Percentiles rank a stretch among this genome's conserved stretches.
These are phyloP conservation scores for Clistopyga incitator DNA, from an alignment of 2,888 invertebrate species.

Conservation along the genomic window DNA sequence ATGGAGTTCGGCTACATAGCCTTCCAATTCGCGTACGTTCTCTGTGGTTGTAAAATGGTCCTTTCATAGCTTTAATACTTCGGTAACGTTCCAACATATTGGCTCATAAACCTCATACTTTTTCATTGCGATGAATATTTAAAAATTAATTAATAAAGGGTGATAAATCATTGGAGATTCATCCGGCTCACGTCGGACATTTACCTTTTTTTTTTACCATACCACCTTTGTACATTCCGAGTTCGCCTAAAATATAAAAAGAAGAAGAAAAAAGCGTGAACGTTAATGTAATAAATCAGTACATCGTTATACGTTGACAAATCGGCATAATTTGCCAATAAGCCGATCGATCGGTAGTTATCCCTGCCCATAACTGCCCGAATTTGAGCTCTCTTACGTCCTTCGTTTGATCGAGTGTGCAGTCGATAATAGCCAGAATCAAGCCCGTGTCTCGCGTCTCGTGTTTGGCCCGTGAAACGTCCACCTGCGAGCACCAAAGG, in stretches of 20 bases:
- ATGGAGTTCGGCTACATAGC: constrained; percentile 1
- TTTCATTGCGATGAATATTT: background rate
- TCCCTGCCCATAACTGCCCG: background rate
- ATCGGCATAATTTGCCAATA: too few species aligned
- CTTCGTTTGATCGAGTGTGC: constrained; percentile 15
- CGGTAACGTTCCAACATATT: constrained; percentile 8
- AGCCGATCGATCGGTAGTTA: too few species aligned
- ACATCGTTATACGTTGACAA: too few species aligned
- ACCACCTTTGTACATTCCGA: constrained; percentile 21
- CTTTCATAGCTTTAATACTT: constrained; percentile 46
- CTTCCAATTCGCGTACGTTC: background rate
- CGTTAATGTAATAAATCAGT: too few species aligned
- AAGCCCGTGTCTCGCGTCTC: constrained; percentile 15
- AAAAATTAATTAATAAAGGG: background rate
- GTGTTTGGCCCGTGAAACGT: constrained; percentile 28
- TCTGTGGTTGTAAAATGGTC: constrained; percentile 2
- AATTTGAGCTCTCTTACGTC: constrained; percentile 2
- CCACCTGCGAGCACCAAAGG: constrained; percentile 35
- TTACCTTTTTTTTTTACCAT: background rate
- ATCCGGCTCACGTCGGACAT: too few species aligned
- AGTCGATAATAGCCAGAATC: constrained; percentile 30
- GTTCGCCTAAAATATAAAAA: constrained; percentile 30
- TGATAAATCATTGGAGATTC: background rate
- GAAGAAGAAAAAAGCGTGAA: too few species aligned
- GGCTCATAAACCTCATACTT: constrained; percentile 7